A percentile compares a stretch with the other conserved stretches of the same genome.
These are phyloP conservation scores for Metaphire vulgaris DNA, from an alignment of 1,140 invertebrate species.

Conservation along the genomic window DNA sequence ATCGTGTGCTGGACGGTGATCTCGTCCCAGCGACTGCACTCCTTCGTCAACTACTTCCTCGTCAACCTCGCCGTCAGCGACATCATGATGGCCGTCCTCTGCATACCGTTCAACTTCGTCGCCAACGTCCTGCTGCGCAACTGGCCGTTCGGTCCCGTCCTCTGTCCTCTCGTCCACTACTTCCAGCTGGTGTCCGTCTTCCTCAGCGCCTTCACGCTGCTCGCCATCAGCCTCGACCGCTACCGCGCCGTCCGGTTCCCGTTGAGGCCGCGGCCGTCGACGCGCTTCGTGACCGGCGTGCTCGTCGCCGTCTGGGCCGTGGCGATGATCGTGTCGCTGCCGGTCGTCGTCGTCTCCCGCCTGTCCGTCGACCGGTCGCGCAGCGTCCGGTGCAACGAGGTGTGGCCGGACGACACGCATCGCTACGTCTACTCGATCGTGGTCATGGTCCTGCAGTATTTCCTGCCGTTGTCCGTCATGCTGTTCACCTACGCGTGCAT, in stretches of 20 bases:
- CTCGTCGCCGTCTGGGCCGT: slow-evolving; percentile 70
- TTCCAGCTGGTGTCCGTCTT: slow-evolving; percentile 25
- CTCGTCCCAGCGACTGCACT: background rate
- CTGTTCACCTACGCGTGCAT: slow-evolving; percentile 81
- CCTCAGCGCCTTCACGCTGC: slow-evolving; percentile 70
- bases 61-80: slow-evolving; percentile 83
- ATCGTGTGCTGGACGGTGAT: background rate
- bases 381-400: slow-evolving; percentile 50
- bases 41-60: slow-evolving; percentile 69
- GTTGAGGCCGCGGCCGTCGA: slow-evolving; percentile 68
- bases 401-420: slow-evolving; percentile 10
- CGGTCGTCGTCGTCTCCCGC: slow-evolving; percentile 64
- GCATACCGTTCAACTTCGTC: slow-evolving; percentile 77
- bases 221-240: slow-evolving; percentile 76
- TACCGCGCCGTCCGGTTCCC: slow-evolving; percentile 84
- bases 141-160: slow-evolving; percentile 72
- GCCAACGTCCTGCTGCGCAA: slow-evolving; percentile 64
- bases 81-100: slow-evolving; percentile 66
- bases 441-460: slow-evolving; percentile 75
- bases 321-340: slow-evolving; percentile 70
- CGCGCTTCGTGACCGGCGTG: slow-evolving; percentile 62
- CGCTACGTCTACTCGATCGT: slow-evolving; percentile 61
- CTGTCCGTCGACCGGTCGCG: slow-evolving; percentile 26
- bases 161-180: slow-evolving; percentile 56
- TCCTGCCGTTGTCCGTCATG: slow-evolving; percentile 73